Base-by-base conservation (phyloP, 2,888 invertebrate species). In the Phaedon cochleariae region DNA sequence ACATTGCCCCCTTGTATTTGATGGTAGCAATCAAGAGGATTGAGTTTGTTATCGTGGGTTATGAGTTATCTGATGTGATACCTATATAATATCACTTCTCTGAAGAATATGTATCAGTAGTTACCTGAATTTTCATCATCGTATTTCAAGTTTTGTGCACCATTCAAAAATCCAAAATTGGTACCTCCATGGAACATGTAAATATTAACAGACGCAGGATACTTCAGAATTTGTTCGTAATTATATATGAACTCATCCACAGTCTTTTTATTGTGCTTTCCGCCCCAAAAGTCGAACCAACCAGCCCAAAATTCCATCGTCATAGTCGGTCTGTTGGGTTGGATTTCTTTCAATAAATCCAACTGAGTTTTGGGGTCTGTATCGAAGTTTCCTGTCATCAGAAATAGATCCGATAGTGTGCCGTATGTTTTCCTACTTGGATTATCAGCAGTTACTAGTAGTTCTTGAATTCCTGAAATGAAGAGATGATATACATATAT, bases 111-210 rank as follows among this genome's bases (percentile, higher is more conserved):
- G n/a, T n/a, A 26, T 26, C 4, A 46, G 0, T 10, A 55, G 64
- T 45, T 58, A 70, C 72, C 65, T 31, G 65, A 54, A 26, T 70
- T 67, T 22, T 62, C 59, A 21, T 70, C 69, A 31, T 66, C 62
- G 29, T 45, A 62, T n/a, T 58, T 52, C 26, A 58, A 59, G 64
- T 68, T 71, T 18, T 70, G 74, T 26, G 72, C 76, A 26, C 82
- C 82, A 62, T 80, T 82, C 41, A 80, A 89, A 75, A 91, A 95
- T 59, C 90, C 94, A 77, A 91, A 94, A 78, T 94, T 96, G 0
- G 93, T 93, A 53, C 97, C 96, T 15, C 97, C 97, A 76, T 90
- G 91, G 83, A 95, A 96, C 92, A 97, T 94, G 80, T 96, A 97
- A 75, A 96, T 89, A 77, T 95, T 97, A 34, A 96, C 89, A 55